These are phyloP conservation scores for Geopemphigus sp. DNA, from an alignment of 1,140 invertebrate species.

Conservation along the genomic window DNA sequence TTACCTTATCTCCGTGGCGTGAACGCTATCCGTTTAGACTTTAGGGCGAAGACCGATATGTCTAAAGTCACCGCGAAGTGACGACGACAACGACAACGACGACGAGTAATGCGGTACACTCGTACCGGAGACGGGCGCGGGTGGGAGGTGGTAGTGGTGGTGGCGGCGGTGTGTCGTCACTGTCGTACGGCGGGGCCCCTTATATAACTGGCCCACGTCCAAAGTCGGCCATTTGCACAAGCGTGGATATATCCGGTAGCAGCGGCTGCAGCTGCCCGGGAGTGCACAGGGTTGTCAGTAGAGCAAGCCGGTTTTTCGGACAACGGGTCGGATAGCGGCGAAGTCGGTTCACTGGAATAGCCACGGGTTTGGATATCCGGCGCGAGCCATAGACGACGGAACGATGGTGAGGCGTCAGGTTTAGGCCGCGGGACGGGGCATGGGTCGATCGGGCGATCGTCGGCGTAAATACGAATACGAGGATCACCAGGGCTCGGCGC, in stretches of 20 bases:
- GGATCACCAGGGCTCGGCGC: neutral
- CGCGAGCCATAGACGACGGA: neutral
- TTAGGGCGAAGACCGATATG: slow-evolving; percentile 8
- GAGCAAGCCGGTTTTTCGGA: neutral
- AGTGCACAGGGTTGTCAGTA: neutral
- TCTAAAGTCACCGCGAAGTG: slow-evolving; percentile 31
- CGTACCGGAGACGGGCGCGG: neutral
- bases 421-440: neutral
- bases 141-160: slow-evolving; percentile 33
- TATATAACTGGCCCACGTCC: slow-evolving; percentile 49
- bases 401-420: neutral
- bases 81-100: slow-evolving; percentile 12
- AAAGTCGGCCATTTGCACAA: slow-evolving; percentile 43
- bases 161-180: slow-evolving; percentile 46
- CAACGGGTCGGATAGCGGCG: neutral
- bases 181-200: slow-evolving; percentile 44
- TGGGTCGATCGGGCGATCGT: neutral
- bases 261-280: neutral
- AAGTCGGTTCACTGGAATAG: neutral
- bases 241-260: slow-evolving; percentile 27
- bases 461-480: neutral
- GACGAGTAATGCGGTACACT: slow-evolving; percentile 35
- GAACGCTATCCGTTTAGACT: neutral
- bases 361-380: slow-evolving; percentile 24
- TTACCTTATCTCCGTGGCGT: slow-evolving; percentile 5